Evolutionary conservation across 2,888 invertebrate genomes (phyloP).

Genomic region (Andrena flavipes): DNA sequence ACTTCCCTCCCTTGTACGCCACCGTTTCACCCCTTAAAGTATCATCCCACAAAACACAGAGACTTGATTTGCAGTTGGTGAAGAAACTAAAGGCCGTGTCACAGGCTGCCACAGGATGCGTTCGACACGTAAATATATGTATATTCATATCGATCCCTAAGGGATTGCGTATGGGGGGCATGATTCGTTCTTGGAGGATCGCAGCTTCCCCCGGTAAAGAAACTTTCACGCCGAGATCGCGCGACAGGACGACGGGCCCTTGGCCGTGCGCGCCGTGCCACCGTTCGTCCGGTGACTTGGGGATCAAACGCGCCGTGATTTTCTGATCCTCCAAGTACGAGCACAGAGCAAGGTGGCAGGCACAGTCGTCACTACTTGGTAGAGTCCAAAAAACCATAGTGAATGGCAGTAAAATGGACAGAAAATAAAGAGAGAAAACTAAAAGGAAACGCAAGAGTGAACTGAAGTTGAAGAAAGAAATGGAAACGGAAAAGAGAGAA

Average conservation of each 20-base stretch:
- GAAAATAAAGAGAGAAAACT: slow-evolving; percentile 34
- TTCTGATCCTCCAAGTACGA: slow-evolving; percentile 81
- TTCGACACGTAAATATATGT: slow-evolving; percentile 62
- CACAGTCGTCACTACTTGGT: slow-evolving; percentile 81
- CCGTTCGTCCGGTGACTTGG: slow-evolving; percentile 67
- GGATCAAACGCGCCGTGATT: slow-evolving; percentile 74
- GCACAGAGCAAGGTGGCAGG: slow-evolving; percentile 81
- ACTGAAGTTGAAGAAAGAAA: slow-evolving; percentile 50
- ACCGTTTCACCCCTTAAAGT: not conserved
- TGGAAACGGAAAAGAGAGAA: slow-evolving; percentile 57
- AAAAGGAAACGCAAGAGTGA: slow-evolving; percentile 54
- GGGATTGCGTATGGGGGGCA: slow-evolving; percentile 76
- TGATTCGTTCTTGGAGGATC: slow-evolving; percentile 80
- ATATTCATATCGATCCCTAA: slow-evolving; percentile 76
- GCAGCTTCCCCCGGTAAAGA: slow-evolving; percentile 52
- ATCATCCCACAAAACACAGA: not conserved
- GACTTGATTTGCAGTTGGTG: not conserved
- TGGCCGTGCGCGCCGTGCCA: slow-evolving; percentile 54
- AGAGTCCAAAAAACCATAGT: slow-evolving; percentile 73
- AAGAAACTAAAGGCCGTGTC: slow-evolving; percentile 23
- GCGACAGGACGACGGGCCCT: not conserved
- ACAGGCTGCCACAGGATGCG: slow-evolving; percentile 54
- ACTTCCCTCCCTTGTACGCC: not conserved
- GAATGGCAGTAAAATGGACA: slow-evolving; percentile 58
- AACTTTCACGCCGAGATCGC: not conserved